Conservation (phyloP, 2,113 vertebrate species). For the Mirza zaza region DNA sequence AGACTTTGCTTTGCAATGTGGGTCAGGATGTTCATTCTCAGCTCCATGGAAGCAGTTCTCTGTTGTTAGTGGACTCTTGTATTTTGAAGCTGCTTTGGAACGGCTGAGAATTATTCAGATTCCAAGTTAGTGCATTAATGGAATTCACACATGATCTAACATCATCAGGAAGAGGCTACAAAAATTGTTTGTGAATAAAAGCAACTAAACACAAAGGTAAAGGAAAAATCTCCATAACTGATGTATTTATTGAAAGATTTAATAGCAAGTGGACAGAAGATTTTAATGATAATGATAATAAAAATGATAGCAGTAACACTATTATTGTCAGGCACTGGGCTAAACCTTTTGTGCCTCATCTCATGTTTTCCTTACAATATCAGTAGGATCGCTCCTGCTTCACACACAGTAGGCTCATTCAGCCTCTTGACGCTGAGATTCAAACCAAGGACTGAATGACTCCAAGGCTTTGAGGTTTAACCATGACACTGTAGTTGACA, state of each 20-base stretch:
- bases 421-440: not conserved
- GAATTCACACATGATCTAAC: not conserved
- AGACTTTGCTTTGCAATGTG: not conserved
- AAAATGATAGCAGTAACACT: not conserved
- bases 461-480: not conserved
- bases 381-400: no score
- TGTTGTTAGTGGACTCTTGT: not conserved
- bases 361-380: not conserved
- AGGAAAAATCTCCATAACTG: not conserved
- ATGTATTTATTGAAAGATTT: not conserved
- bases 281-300: not conserved
- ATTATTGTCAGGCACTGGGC: not conserved
- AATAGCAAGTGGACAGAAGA: not conserved
- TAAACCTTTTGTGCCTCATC: not conserved
- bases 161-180: not conserved
- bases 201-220: not conserved
- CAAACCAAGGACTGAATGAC: not conserved
- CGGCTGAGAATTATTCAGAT: not conserved
- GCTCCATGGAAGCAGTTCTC: not conserved
- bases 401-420: not conserved
- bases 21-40: not conserved
- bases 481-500: not conserved
- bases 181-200: not conserved
- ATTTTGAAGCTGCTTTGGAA: not conserved
- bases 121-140: conserved; percentile 16